Conservation (phyloP, 2,113 vertebrate species). For the Poeciliopsis retropinna region DNA sequence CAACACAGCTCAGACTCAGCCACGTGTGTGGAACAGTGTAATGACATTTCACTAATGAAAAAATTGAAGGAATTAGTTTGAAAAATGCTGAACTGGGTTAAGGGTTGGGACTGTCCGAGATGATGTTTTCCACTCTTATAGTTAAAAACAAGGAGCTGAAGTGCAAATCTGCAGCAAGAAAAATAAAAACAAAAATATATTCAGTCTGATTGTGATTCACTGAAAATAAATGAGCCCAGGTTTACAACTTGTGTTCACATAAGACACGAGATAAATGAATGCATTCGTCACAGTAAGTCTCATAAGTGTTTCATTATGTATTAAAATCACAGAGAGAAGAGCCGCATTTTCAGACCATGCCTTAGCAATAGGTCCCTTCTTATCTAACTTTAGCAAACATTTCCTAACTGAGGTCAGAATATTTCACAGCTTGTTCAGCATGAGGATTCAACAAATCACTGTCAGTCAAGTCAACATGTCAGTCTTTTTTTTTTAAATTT, state of each 20-base stretch:
- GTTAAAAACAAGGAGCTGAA: not conserved
- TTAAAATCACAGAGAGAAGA: conserved; percentile 1
- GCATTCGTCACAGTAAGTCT: conserved; percentile 8
- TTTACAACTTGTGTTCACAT: conserved; percentile 18
- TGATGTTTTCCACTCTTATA: conserved; percentile 10
- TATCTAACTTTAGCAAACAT: not conserved
- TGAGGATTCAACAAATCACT: not conserved
- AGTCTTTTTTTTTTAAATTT: not conserved
- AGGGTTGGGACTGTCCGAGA: conserved; percentile 41
- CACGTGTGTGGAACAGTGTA: conserved; percentile 47
- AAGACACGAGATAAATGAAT: conserved; percentile 21
- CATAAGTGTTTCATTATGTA: not conserved
- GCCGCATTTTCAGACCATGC: not conserved
- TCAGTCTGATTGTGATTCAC: conserved; percentile 56
- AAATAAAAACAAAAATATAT: conserved; percentile 19
- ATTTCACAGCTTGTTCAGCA: not conserved
- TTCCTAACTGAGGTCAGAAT: not conserved
- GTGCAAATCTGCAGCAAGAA: conserved; percentile 8
- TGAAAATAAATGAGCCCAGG: conserved; percentile 66
- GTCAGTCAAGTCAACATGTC: not conserved
- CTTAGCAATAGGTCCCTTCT: not conserved
- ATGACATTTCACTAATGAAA: conserved; percentile 74
- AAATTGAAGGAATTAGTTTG: conserved; percentile 63
- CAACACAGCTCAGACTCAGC: conserved; percentile 36
- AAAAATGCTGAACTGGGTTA: conserved; percentile 69